Evolutionary conservation across 2,113 vertebrate genomes (phyloP), one percentile per base, ranked within the genome.

Genomic region (Parus major): DNA sequence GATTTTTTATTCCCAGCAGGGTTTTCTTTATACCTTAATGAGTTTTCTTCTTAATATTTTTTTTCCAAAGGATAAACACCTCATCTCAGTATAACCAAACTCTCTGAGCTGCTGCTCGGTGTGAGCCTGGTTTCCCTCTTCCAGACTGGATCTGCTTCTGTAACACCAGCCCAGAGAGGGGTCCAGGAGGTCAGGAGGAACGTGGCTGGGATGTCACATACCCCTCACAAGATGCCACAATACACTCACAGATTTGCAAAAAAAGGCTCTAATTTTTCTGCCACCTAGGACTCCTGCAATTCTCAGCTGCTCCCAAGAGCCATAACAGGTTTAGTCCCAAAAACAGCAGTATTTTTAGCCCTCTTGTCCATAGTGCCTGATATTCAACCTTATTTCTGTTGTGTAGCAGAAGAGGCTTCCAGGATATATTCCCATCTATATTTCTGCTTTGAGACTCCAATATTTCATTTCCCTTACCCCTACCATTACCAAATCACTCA

Each of bases 1-100:
- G 85, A 95, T 94, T 87, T 90, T 94, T 88, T 89, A 88, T 90
- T 96, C 92, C 82, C 92, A 91, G 91, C 81, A 88, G 88, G 83
- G 78, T 64, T 90, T 96, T 88, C 81, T 88, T 91, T 91, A 81
- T 64, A 83, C 85, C 80, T 95, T 93, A 96, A 95, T 84, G 90
- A 97, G 92, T 85, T 93, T 83, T 94, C 79, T 59, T 80, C 86
- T 42, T 86, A 66, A 90, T 96, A 72, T 94, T 82, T 90, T 89
- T 39, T 81, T 75, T 56, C 60, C 33, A 16, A 71, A 85, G 64
- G 73, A 94, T 61, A 92, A 96, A 75, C 91, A 92, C 44, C 64
- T 91, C 60, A 33, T 64, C 85, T 88, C 64, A 31, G 76, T 23
- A 64, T 4, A 93, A 94, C 28, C 61, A 80, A 68, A 68, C 85